These are phyloP conservation scores for Eurystomus glaucurus DNA, from an alignment of 2,797 vertebrate species.

Conservation along the genomic window DNA sequence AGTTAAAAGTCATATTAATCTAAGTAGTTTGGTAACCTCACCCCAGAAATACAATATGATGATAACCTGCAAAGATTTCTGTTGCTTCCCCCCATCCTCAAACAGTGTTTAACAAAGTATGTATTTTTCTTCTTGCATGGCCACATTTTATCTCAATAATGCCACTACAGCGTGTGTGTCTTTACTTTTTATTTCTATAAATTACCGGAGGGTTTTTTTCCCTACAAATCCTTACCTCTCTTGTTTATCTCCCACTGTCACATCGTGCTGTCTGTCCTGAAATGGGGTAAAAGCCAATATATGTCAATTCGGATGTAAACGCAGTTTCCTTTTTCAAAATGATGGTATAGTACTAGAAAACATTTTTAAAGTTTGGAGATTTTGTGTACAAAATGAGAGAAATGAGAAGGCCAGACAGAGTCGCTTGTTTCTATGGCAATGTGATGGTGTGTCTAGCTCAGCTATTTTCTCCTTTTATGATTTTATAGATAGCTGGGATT, in stretches of 20 bases:
- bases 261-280: slow-evolving; percentile 10
- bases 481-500: slow-evolving; percentile 62
- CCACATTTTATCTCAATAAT: neutral
- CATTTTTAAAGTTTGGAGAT: slow-evolving; percentile 17
- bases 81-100: neutral
- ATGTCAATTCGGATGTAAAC: slow-evolving; percentile 29
- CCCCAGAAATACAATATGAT: neutral
- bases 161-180: neutral
- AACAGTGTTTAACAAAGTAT: neutral
- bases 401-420: slow-evolving; percentile 36
- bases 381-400: slow-evolving; percentile 28
- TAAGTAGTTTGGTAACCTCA: neutral
- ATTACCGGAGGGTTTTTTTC: neutral
- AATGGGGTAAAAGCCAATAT: slow-evolving; percentile 45
- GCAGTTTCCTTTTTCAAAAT: slow-evolving; percentile 7
- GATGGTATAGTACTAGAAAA: neutral
- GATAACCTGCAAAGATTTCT: neutral
- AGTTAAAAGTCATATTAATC: neutral
- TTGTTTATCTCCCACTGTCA: slow-evolving; percentile 56
- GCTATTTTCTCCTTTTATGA: slow-evolving; percentile 50
- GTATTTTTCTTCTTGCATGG: neutral
- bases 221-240: neutral
- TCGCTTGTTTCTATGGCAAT: slow-evolving; percentile 74
- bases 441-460: slow-evolving; percentile 19
- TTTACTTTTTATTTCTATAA: neutral